phyloP scores from a whole-genome alignment of 2,797 vertebrate species.

The Bradypodion pumilum region DNA sequence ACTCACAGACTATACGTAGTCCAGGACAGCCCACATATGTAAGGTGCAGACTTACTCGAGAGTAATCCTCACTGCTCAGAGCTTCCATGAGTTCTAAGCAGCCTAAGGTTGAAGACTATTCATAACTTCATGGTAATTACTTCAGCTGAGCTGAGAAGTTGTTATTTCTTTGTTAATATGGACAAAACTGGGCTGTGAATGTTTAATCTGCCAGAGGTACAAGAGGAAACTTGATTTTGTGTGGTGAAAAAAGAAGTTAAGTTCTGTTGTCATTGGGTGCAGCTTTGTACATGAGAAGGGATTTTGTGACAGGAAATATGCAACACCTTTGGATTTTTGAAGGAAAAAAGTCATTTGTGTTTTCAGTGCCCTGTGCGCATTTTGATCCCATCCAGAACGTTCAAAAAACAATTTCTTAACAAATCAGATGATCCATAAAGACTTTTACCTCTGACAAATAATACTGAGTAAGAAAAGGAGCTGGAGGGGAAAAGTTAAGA shows the following conservation, averaged over 20 bases:
- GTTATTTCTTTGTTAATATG: background rate
- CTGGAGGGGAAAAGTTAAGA: constrained; percentile 65
- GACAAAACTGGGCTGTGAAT: background rate
- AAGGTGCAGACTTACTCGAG: background rate
- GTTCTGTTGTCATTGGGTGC: background rate
- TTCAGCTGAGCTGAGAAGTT: background rate
- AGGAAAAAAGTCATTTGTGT: constrained; percentile 18
- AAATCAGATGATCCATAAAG: constrained; percentile 62
- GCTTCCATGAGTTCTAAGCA: background rate
- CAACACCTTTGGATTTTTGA: constrained; percentile 47
- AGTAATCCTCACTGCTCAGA: background rate
- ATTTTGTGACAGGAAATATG: constrained; percentile 41
- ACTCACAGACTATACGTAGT: no score
- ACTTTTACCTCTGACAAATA: constrained; percentile 65
- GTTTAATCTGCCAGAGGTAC: rapidly evolving
- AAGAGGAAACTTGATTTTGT: constrained; percentile 47
- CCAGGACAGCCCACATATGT: background rate
- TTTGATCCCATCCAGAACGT: constrained; percentile 58
- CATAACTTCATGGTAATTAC: background rate
- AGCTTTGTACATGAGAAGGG: constrained; percentile 23
- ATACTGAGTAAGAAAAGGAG: constrained; percentile 63
- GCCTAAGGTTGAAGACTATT: background rate
- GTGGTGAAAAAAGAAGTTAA: constrained; percentile 34
- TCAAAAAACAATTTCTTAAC: constrained; percentile 67
- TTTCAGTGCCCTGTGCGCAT: constrained; percentile 62